Conservation (phyloP, 2,113 vertebrate species). For the Catagonus wagneri region DNA sequence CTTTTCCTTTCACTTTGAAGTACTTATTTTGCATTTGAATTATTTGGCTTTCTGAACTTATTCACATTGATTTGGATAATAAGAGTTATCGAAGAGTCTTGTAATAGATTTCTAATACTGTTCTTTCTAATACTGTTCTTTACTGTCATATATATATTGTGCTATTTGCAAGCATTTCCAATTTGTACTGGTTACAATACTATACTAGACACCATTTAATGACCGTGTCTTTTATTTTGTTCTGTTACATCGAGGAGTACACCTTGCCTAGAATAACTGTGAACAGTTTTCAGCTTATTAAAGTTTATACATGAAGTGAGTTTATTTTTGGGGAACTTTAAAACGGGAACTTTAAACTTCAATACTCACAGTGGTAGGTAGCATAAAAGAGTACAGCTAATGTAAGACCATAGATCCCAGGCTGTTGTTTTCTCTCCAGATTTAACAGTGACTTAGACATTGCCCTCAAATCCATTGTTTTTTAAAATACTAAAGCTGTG, state of each 20-base stretch:
- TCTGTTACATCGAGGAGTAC: background rate
- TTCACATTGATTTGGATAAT: background rate
- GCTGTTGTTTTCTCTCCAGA: background rate
- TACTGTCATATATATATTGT: background rate
- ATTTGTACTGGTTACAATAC: background rate
- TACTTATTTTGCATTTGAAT: constrained; percentile 13
- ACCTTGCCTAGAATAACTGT: background rate
- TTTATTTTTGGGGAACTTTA: background rate
- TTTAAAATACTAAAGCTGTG: background rate
- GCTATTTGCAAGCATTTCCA: background rate
- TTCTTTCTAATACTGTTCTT: background rate
- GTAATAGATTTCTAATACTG: background rate
- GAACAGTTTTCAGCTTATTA: background rate
- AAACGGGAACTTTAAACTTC: background rate
- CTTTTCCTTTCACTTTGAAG: background rate
- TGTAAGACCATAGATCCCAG: background rate
- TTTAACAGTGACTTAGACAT: background rate
- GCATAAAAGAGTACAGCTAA: background rate
- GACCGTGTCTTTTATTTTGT: background rate
- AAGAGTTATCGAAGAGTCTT: background rate
- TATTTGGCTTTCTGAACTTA: background rate
- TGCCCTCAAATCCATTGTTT: background rate
- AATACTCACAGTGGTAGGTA: background rate
- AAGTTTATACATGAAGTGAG: background rate
- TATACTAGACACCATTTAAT: background rate